These are phyloP conservation scores for Noctua fimbriata DNA, from an alignment of 2,888 invertebrate genomes.

Conservation along the genomic window DNA sequence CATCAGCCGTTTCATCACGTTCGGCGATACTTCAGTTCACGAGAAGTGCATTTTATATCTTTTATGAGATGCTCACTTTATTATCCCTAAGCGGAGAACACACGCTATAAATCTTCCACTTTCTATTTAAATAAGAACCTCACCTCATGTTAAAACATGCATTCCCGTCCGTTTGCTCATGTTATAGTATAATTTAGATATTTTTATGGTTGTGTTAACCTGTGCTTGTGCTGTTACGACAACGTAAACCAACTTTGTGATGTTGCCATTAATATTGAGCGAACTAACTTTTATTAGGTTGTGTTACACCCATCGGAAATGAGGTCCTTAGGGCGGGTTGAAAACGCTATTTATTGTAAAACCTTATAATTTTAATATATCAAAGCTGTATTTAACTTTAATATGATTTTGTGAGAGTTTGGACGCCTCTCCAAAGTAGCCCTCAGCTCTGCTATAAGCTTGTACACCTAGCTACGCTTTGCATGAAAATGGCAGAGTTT, in stretches of 20 bases:
- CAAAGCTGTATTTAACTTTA: not conserved
- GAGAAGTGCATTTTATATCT: not conserved
- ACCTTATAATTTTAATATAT: not conserved
- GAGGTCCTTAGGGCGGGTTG: not conserved
- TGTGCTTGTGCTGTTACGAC: not conserved
- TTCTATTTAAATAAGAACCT: slow-evolving; percentile 25
- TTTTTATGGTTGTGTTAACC: slow-evolving; percentile 9
- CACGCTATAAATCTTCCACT: slow-evolving; percentile 19
- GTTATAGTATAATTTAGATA: slow-evolving; percentile 7
- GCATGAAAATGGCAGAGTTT: not conserved
- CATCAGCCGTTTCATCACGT: not conserved
- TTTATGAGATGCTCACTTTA: not conserved
- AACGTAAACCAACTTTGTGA: slow-evolving; percentile 8
- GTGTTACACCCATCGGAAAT: not conserved
- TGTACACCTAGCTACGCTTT: not conserved
- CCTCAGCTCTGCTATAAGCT: not conserved
- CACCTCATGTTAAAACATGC: slow-evolving; percentile 4
- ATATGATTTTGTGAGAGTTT: not conserved
- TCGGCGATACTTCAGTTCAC: not conserved
- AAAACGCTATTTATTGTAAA: slow-evolving; percentile 11
- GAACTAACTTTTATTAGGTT: slow-evolving; percentile 27
- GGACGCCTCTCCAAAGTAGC: not conserved
- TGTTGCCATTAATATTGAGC: slow-evolving; percentile 33
- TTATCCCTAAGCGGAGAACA: not conserved
- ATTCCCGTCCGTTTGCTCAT: slow-evolving; percentile 13